Evolutionary conservation across 2,888 invertebrate species (phyloP), one percentile per base, ranked within the genome.

Genomic region (Eupithecia exiguata): DNA sequence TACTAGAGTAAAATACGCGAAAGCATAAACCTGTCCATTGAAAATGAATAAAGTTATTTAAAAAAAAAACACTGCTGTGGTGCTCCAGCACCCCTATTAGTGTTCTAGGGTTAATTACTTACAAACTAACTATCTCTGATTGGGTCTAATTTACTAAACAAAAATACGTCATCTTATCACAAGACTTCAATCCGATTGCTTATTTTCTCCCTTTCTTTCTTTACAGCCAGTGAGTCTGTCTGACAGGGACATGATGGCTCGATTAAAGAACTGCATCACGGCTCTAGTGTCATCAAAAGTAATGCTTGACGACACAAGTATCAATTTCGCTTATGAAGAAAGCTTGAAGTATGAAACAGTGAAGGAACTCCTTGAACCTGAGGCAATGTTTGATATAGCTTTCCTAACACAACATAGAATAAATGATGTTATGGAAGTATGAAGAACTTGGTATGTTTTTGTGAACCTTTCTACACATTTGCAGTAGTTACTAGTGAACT

Each of bases 251-350:
- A 96, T 97, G n/a, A 98, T 99, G 85, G 97, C 97, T 0, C 95
- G 99, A 74, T 91, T 99, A 36, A 96, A 97, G 72, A 99, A 99
- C 90, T 99, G 99, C 87, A 97, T 99, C 77, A 91, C 97, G 67
- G 97, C 98, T 0, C 92, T 99, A 71, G 97, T 98, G 0, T 96
- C 97, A 36, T 97, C 98, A 79, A 97, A 97, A 87, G 97, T 99
- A 93, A 96, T 98, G 95, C 92, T 99, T 3, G 99, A 97, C 83
- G 99, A 99, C 86, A 98, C 98, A 0, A 98, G 98, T 84, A 97
- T 99, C 67, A 95, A 97, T 81, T 97, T 97, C 87, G 98, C 99
- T 0, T 99, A 96, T 89, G 98, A 99, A 81, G 98, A 97, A 86
- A 99, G 99, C 9, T 89, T 96, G 61, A 97, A 97, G 87, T 98